A percentile compares a stretch with the other conserved stretches of the same genome.
These are phyloP conservation scores for Pandemis cinnamomeana DNA, from an alignment of 2,888 invertebrate genomes.

Conservation along the genomic window DNA sequence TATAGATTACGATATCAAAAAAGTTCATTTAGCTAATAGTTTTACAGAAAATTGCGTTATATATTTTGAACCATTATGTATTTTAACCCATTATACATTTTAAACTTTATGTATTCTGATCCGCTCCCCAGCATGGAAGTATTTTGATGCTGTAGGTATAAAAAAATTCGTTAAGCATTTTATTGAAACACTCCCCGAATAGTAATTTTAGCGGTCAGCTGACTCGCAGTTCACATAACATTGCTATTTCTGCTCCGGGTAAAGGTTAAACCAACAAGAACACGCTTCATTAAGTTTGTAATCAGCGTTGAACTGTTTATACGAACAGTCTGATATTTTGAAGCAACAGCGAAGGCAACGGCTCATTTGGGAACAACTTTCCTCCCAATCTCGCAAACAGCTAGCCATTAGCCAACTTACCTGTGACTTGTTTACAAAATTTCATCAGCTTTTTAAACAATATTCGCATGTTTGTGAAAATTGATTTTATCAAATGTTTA, in stretches of 20 bases:
- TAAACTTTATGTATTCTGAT: too few species aligned
- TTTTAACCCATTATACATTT: too few species aligned
- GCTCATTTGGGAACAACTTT: constrained; percentile 19
- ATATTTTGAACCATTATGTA: too few species aligned
- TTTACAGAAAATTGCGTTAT: too few species aligned
- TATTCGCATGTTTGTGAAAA: neutral
- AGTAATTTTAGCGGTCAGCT: neutral
- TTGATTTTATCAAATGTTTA: neutral
- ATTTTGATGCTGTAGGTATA: too few species aligned
- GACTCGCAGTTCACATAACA: constrained; percentile 1
- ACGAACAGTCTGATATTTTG: constrained; percentile 14
- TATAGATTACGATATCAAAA: too few species aligned
- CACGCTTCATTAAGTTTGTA: constrained; percentile 17
- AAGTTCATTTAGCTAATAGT: too few species aligned
- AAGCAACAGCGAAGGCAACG: constrained; percentile 4
- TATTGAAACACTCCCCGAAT: too few species aligned
- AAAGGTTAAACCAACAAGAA: constrained; percentile 9
- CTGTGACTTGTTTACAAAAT: constrained; percentile 8
- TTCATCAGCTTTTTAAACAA: neutral
- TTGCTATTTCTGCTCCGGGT: neutral
- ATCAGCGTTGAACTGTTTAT: constrained; percentile 10
- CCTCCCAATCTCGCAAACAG: constrained; percentile 3
- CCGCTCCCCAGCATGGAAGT: too few species aligned
- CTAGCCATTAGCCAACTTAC: constrained; percentile 11
- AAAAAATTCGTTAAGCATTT: too few species aligned